Percentiles rank a stretch among this genome's conserved stretches.
Evolutionary conservation across 2,113 vertebrate species (phyloP).

Genomic region (Semnornis frantzii): DNA sequence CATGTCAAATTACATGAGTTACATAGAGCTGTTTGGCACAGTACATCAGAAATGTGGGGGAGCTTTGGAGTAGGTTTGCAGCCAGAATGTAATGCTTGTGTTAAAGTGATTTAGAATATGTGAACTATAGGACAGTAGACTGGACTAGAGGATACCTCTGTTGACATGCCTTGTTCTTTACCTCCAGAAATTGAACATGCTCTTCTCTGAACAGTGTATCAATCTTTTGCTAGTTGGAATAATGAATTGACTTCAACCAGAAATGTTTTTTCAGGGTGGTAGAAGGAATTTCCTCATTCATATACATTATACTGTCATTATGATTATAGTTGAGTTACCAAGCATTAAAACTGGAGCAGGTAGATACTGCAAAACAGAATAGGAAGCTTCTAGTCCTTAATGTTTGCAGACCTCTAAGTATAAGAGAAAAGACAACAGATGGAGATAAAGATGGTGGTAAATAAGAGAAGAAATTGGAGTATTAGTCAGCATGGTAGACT

Average conservation of each 20-base stretch:
- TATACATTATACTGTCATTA: not conserved
- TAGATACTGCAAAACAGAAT: not conserved
- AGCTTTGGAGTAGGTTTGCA: not conserved
- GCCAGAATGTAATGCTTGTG: not conserved
- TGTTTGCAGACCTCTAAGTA: not conserved
- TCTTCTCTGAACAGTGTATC: not conserved
- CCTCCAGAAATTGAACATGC: not conserved
- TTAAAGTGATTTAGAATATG: not conserved
- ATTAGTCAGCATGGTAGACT: not conserved
- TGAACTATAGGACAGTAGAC: not conserved
- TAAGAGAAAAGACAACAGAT: not conserved
- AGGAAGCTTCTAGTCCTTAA: not conserved
- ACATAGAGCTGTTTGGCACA: not conserved
- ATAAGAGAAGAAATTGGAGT: not conserved
- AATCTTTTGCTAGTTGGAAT: not conserved
- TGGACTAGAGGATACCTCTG: not conserved
- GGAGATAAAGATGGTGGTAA: not conserved
- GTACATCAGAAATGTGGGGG: not conserved
- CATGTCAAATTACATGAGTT: not conserved
- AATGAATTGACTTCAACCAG: not conserved
- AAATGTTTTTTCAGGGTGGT: not conserved
- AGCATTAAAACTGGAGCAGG: not conserved
- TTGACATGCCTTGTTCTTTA: not conserved
- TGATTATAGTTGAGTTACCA: not conserved
- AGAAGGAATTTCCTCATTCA: not conserved